phyloP scores from a whole-genome alignment of 1,140 invertebrate genomes.

The Mylabris phalerata region DNA sequence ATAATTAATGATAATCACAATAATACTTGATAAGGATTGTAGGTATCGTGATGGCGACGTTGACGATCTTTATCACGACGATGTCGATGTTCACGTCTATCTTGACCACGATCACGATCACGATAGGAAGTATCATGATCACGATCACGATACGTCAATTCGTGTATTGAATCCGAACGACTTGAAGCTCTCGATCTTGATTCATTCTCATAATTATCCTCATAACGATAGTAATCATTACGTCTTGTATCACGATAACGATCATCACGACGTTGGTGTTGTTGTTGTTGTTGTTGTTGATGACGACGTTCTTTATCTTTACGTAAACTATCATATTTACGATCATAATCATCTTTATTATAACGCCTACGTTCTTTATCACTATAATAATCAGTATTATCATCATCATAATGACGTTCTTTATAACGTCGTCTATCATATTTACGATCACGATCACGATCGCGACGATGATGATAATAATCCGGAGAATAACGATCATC shows the following conservation, averaged over 20 bases:
- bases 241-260: constrained; percentile 15
- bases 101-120: constrained; percentile 38
- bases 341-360: constrained; percentile 40
- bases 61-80: constrained; percentile 35
- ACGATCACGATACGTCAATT: constrained; percentile 42
- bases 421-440: constrained; percentile 43
- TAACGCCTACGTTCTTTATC: constrained; percentile 33
- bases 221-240: constrained; percentile 46
- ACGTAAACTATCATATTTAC: constrained; percentile 35
- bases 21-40: constrained; percentile 38
- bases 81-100: constrained; percentile 27
- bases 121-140: constrained; percentile 36
- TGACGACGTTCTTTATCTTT: constrained; percentile 30
- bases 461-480: neutral
- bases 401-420: constrained; percentile 40
- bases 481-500: too few species aligned
- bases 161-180: constrained; percentile 45
- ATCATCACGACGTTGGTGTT: constrained; percentile 16
- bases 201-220: constrained; percentile 43
- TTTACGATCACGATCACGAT: constrained; percentile 9
- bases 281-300: constrained; percentile 10
- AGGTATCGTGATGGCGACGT: constrained; percentile 38
- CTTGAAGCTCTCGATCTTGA: constrained; percentile 44
- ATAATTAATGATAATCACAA: neutral
- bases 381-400: constrained; percentile 40